phyloP scores from a whole-genome alignment of 2,113 vertebrate species.

The Polypterus senegalus region DNA sequence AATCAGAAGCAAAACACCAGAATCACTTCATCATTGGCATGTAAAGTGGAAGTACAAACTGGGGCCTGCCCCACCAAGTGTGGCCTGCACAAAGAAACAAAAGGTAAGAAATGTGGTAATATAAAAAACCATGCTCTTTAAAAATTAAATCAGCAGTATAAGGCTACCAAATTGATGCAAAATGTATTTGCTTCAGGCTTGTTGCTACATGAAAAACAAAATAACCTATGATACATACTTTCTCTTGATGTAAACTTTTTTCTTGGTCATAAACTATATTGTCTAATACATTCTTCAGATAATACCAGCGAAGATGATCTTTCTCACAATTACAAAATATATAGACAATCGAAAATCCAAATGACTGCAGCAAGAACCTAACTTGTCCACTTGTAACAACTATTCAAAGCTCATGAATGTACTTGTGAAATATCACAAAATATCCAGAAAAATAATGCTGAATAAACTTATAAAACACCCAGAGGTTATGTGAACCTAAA shows the following conservation, averaged over 20 bases:
- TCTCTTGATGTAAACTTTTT: not conserved
- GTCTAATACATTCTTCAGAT: conserved; percentile 11
- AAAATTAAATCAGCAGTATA: conserved; percentile 37
- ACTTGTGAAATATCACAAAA: no score
- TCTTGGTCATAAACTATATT: conserved; percentile 18
- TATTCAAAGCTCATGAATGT: no score
- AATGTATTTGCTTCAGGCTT: conserved; percentile 21
- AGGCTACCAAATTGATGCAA: conserved; percentile 31
- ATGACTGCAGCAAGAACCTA: no score
- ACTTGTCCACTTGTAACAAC: no score
- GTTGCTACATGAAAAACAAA: conserved; percentile 31
- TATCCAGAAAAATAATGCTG: no score
- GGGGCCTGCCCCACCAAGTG: conserved; percentile 61
- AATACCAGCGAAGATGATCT: not conserved
- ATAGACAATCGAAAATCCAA: conserved; percentile 13
- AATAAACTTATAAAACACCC: no score
- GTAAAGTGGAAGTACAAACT: conserved; percentile 41
- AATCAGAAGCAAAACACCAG: conserved; percentile 40
- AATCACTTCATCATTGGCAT: conserved; percentile 29
- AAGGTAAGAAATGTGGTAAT: conserved; percentile 25
- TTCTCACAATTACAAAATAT: conserved; percentile 16
- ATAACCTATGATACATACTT: conserved; percentile 14
- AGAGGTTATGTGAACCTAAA: no score
- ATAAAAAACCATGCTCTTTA: conserved; percentile 33
- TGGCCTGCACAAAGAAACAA: conserved; percentile 55